phyloP scores from a whole-genome alignment of 1,140 invertebrate species.

The Cryptotermes secundus region DNA sequence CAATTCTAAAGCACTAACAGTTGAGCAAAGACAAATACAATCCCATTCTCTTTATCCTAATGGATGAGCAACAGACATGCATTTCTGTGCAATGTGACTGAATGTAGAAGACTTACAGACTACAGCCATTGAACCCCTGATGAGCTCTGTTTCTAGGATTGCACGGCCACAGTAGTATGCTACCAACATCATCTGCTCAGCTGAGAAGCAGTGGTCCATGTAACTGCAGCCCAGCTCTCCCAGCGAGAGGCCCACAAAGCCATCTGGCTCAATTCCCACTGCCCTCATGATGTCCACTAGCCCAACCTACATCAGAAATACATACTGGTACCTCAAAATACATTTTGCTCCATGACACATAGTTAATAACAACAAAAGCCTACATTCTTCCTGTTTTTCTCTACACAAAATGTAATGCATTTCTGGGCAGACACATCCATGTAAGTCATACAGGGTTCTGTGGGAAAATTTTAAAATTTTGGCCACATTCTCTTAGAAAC shows the following conservation, averaged over 20 bases:
- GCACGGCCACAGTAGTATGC: constrained; percentile 64
- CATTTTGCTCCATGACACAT: no score
- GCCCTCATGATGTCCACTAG: constrained; percentile 54
- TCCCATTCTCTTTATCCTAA: no score
- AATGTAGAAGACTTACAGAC: constrained; percentile 49
- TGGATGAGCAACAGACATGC: no score
- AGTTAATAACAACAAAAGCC: no score
- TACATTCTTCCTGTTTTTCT: no score
- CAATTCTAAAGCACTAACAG: no score
- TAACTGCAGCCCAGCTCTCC: constrained; percentile 88
- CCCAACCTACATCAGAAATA: not conserved
- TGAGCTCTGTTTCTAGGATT: constrained; percentile 54
- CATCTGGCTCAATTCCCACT: constrained; percentile 75
- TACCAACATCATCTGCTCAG: constrained; percentile 78
- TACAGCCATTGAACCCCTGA: constrained; percentile 57
- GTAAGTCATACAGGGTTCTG: not conserved
- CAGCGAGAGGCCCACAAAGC: constrained; percentile 84
- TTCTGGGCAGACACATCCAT: not conserved
- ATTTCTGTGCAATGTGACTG: no score
- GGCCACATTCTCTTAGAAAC: constrained; percentile 25
- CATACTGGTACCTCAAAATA: not conserved
- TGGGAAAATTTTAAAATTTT: not conserved
- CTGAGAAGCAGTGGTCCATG: constrained; percentile 80
- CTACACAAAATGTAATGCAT: no score
- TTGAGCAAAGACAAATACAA: no score